Conservation (phyloP, 2,888 invertebrate species). For the Cosmorhoe ocellata region DNA sequence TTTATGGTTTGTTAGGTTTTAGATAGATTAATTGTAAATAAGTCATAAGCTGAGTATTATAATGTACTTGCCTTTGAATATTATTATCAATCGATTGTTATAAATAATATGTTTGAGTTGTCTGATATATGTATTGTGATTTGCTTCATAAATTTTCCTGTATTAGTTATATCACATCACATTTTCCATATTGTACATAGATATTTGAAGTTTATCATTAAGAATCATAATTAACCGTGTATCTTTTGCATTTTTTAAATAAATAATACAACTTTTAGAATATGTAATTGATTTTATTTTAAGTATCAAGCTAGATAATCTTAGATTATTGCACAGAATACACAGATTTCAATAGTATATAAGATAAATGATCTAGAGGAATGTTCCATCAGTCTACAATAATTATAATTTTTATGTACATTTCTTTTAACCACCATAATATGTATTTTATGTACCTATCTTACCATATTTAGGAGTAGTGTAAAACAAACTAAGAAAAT, state of each 20-base stretch:
- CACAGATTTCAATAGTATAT: no score
- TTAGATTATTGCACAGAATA: slow-evolving; percentile 1
- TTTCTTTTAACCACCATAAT: background rate
- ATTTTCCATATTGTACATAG: no score
- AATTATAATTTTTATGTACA: background rate
- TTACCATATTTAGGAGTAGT: no score
- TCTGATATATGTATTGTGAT: no score
- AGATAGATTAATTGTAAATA: slow-evolving; percentile 7
- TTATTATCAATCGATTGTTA: no score
- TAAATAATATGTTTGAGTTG: no score
- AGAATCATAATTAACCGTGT: no score
- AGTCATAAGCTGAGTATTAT: no score
- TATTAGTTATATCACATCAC: no score
- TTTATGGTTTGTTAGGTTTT: background rate
- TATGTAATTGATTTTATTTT: slow-evolving; percentile 2
- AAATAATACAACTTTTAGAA: slow-evolving; percentile 8
- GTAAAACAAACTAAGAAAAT: no score
- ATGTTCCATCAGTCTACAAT: slow-evolving; percentile 23
- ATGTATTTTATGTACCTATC: no score
- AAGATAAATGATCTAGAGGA: slow-evolving; percentile 8
- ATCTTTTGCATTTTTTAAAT: slow-evolving; percentile 5
- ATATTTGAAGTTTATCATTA: no score
- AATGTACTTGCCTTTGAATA: background rate
- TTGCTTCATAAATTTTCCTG: background rate
- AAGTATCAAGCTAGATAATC: background rate